Conservation (phyloP, 1,140 invertebrate species). For the Brevipalpus yothersi region DNA sequence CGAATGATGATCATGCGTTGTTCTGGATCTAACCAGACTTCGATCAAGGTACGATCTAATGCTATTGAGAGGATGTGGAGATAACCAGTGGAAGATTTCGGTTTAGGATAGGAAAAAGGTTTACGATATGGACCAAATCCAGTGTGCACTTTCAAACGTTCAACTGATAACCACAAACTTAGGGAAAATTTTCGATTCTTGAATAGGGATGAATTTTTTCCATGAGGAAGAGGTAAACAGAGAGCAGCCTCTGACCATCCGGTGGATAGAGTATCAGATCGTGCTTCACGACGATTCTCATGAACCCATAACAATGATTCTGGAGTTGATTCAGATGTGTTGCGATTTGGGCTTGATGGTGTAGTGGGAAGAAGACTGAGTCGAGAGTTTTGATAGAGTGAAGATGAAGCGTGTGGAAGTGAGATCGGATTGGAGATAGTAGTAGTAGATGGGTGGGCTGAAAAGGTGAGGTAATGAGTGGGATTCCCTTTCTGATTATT, state of each 20-base stretch:
- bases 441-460: constrained; percentile 1
- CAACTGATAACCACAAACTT: constrained; percentile 1
- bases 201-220: not conserved
- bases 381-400: not conserved
- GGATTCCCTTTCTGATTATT: not conserved
- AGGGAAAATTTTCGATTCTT: not conserved
- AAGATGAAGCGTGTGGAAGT: not conserved
- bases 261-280: not conserved
- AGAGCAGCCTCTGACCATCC: not conserved
- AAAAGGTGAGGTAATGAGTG: not conserved
- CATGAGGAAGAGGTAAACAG: not conserved
- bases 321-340: not conserved
- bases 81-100: not conserved
- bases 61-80: constrained; percentile 4
- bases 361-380: not conserved
- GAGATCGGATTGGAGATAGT: not conserved
- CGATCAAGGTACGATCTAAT: not conserved
- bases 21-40: constrained; percentile 4
- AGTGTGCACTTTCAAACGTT: not conserved
- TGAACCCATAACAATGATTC: not conserved
- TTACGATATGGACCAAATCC: not conserved
- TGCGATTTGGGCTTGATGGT: too few relatives aligned
- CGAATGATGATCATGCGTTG: not conserved
- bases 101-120: not conserved
- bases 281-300: not conserved